Conservation (phyloP, 2,113 vertebrate genomes). For the Ictalurus furcatus region DNA sequence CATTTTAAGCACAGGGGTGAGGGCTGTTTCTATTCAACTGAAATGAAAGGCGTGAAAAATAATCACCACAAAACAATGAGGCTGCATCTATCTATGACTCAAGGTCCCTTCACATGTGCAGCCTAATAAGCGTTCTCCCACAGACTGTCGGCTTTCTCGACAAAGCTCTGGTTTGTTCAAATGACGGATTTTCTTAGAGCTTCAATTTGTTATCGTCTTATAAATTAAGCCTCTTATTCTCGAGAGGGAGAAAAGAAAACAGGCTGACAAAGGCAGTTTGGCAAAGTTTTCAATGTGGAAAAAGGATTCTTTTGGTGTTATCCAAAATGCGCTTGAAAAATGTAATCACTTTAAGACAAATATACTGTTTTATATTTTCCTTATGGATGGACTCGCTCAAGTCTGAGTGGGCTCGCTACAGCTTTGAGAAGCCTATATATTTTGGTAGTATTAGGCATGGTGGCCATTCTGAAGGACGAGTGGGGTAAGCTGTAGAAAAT, state of each 20-base stretch:
- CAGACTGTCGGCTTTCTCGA: conserved; percentile 46
- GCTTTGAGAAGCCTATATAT: neutral
- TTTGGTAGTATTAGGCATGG: neutral
- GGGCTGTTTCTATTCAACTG: conserved; percentile 54
- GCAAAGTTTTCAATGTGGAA: neutral
- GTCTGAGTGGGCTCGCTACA: neutral
- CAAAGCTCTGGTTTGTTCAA: conserved; percentile 44
- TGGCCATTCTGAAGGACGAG: neutral
- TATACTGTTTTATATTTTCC: neutral
- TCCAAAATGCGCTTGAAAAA: neutral
- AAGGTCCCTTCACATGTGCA: conserved; percentile 52
- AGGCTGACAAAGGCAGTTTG: neutral
- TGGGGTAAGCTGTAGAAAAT: neutral
- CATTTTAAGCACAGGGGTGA: conserved; percentile 51
- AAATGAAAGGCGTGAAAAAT: conserved; percentile 53
- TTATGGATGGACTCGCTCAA: neutral
- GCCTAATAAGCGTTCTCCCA: conserved; percentile 62
- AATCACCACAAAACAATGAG: conserved; percentile 67
- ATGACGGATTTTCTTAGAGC: conserved; percentile 45
- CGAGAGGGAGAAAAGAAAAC: conserved; percentile 1
- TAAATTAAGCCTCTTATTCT: conserved; percentile 50
- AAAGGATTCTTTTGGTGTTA: conserved; percentile 5
- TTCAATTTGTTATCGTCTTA: conserved; percentile 49
- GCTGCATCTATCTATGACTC: conserved; percentile 63
- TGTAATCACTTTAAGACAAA: neutral